Evolutionary conservation across 2,888 invertebrate genomes (phyloP).

Genomic region (Megastigmus dorsalis): DNA sequence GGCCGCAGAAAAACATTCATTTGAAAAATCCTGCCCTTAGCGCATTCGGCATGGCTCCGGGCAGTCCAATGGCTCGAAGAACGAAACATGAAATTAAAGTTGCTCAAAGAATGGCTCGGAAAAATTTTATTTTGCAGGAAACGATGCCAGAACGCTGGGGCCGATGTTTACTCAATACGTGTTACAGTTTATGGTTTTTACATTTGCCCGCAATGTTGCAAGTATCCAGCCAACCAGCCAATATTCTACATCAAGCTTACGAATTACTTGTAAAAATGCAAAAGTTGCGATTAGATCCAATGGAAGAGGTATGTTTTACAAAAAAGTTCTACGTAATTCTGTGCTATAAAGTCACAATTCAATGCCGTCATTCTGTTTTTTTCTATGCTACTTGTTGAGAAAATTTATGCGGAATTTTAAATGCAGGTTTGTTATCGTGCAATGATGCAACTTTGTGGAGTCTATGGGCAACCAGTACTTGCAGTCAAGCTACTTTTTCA

Average conservation of each 20-base stretch:
- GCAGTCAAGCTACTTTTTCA: slow-evolving; percentile 93
- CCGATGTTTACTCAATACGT: slow-evolving; percentile 89
- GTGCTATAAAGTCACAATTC: no score
- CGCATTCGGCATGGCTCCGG: slow-evolving; percentile 78
- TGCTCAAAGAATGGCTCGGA: slow-evolving; percentile 87
- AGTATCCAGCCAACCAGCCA: slow-evolving; percentile 76
- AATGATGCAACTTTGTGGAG: slow-evolving; percentile 98
- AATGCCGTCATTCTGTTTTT: no score
- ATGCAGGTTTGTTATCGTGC: slow-evolving; percentile 94
- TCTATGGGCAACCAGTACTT: slow-evolving; percentile 93
- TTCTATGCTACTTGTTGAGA: no score
- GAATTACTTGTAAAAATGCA: slow-evolving; percentile 92
- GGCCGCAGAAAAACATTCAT: slow-evolving; percentile 69
- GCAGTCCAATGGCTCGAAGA: slow-evolving; percentile 92
- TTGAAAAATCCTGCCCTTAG: slow-evolving; percentile 69
- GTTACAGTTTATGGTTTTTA: slow-evolving; percentile 96
- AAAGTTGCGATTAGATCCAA: slow-evolving; percentile 85
- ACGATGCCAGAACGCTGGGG: slow-evolving; percentile 93
- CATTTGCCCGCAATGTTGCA: slow-evolving; percentile 91
- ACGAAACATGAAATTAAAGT: slow-evolving; percentile 97
- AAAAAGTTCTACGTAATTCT: no score
- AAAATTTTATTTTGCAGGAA: slow-evolving; percentile 71
- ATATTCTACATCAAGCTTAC: slow-evolving; percentile 80
- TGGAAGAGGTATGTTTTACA: slow-evolving; percentile 87
- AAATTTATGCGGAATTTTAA: no score